Evolutionary conservation across 2,113 vertebrate genomes (phyloP).

Genomic region (Pardalotus punctatus): DNA sequence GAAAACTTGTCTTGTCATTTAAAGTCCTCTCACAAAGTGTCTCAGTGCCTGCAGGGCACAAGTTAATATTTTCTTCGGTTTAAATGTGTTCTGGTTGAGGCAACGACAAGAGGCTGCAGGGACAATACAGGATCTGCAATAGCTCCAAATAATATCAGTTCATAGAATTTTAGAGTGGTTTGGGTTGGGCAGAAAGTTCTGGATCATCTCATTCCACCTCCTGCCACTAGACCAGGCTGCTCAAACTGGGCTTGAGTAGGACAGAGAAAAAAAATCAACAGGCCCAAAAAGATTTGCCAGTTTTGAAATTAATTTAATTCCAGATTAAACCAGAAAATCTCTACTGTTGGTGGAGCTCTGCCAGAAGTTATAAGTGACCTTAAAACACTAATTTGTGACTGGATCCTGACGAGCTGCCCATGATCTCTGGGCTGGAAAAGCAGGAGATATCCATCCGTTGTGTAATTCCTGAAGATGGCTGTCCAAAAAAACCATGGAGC

Average conservation of each 20-base stretch:
- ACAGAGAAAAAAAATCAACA: background rate
- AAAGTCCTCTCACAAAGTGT: background rate
- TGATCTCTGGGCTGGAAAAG: background rate
- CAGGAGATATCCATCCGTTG: fast-evolving
- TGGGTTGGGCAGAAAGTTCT: background rate
- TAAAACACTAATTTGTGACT: background rate
- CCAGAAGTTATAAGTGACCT: background rate
- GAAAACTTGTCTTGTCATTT: background rate
- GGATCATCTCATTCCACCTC: background rate
- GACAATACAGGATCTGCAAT: background rate
- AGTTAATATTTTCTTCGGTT: background rate
- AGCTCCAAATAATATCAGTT: background rate
- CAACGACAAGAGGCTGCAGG: fast-evolving
- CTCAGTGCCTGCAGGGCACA: background rate
- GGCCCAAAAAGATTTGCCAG: background rate
- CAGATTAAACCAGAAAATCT: background rate
- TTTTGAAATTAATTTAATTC: background rate
- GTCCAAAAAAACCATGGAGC: background rate
- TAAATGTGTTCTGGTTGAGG: background rate
- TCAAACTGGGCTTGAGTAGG: background rate
- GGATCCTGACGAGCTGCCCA: background rate
- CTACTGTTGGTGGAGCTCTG: background rate
- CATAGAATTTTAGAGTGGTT: background rate
- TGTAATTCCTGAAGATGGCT: background rate
- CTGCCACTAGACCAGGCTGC: fast-evolving